Evolutionary conservation across 1,140 invertebrate genomes (phyloP), one percentile per base, ranked within the genome.

Genomic region (Drosophila micromelanica): DNA sequence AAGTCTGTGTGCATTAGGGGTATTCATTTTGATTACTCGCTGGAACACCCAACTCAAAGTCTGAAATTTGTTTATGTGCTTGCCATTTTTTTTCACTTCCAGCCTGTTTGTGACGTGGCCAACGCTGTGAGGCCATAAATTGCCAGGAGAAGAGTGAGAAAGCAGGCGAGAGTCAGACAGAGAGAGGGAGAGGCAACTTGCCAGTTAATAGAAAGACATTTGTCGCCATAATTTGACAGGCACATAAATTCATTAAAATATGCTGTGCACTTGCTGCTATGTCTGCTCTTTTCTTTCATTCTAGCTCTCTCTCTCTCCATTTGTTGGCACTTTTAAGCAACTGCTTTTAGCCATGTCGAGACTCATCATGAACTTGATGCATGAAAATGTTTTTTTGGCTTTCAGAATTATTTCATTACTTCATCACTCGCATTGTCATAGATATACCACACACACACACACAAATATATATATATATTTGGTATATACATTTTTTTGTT

Each of bases 371-470:
- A 86, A 86, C 82, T 86, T 86, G 81, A 75, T 75, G 75, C 78
- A 71, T 80, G 78, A 78, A 71, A 70, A 38, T 69, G 20, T 56
- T 67, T 67, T 59, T 42, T 72, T 73, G 64, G 45, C 64, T 63
- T 67, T 46, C 46, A 78, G 65, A 84, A 76, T 64, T 42, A 76
- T 86, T 87, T 87, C 82, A 86, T 87, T 86, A 87, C 76, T 78
- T 86, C 67, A 67, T 70, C 74, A 60, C 55, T 40, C 55, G 56
- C 51, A 55, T 52, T 76, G 80, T 78, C 78, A 81, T 72, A 85
- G 73, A 79, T 2, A 63, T 68, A 54, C 13, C 52, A 38, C 27
- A 38, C 5, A 11, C 40, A 17, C 13, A 15, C 13, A 9, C 56
- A 55, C 2, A 11, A 8, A 54, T 54, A 37, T 37, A 55, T 49